phyloP scores from a whole-genome alignment of 2,113 vertebrate genomes.

The Oreocharis arfaki region DNA sequence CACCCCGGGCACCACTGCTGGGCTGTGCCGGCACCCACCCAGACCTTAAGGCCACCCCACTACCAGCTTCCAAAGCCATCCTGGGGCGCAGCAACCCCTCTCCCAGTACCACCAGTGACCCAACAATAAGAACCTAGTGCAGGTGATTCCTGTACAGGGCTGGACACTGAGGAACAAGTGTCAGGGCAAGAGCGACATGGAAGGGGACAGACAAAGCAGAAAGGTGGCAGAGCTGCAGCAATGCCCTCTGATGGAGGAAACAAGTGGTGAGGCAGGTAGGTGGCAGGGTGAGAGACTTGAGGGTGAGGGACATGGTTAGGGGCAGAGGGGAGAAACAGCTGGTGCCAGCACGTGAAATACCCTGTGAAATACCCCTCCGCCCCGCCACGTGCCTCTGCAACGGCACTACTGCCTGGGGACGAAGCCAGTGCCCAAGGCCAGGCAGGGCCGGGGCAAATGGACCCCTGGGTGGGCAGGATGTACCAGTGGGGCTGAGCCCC shows the following conservation, averaged over 20 bases:
- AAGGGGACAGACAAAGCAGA: background rate
- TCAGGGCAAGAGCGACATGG: background rate
- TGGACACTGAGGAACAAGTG: background rate
- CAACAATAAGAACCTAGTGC: background rate
- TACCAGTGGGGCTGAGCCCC: background rate
- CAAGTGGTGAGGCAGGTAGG: background rate
- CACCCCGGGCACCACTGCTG: background rate
- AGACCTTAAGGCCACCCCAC: background rate
- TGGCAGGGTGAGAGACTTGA: background rate
- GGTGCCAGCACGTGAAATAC: constrained; percentile 39
- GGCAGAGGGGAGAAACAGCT: constrained; percentile 19
- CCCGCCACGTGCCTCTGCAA: accelerated
- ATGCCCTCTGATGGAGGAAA: background rate
- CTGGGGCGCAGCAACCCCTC: background rate
- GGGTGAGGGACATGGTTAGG: background rate
- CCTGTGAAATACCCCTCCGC: constrained; percentile 42
- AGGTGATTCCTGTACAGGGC: background rate
- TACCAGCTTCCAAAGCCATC: background rate
- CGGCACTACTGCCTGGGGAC: accelerated
- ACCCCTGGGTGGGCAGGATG: background rate
- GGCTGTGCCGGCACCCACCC: accelerated
- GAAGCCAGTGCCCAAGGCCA: background rate
- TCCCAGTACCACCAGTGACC: background rate
- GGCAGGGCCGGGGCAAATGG: accelerated
- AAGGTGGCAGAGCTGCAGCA: background rate